A percentile compares a stretch with the other conserved stretches of the same genome.
These are phyloP conservation scores for Pipa parva DNA, from an alignment of 2,113 vertebrate genomes.

Conservation along the genomic window DNA sequence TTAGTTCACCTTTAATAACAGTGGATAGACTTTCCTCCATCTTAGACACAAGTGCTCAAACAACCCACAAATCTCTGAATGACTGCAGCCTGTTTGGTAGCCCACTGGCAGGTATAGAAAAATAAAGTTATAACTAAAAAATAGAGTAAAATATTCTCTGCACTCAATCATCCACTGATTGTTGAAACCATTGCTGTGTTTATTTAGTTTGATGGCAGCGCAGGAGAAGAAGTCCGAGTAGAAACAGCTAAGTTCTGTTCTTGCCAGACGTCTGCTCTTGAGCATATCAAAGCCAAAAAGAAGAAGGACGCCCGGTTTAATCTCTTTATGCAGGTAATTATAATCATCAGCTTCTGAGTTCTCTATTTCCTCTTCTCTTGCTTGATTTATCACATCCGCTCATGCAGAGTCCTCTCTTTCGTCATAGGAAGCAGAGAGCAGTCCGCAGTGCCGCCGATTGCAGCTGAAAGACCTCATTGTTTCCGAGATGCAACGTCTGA, in stretches of 20 bases:
- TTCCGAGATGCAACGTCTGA: slow-evolving; percentile 89
- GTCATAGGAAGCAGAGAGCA: slow-evolving; percentile 69
- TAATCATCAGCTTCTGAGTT: slow-evolving; percentile 35
- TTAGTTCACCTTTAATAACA: too few relatives aligned
- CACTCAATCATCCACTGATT: too few relatives aligned
- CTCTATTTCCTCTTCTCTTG: neutral
- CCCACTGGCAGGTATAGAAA: too few relatives aligned
- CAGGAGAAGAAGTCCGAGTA: slow-evolving; percentile 81
- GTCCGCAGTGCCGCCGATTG: slow-evolving; percentile 84
- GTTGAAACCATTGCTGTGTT: too few relatives aligned
- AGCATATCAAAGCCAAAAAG: slow-evolving; percentile 87
- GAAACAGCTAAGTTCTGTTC: slow-evolving; percentile 82
- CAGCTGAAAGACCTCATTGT: slow-evolving; percentile 92
- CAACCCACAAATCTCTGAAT: too few relatives aligned
- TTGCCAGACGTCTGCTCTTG: slow-evolving; percentile 79
- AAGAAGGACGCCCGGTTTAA: slow-evolving; percentile 87
- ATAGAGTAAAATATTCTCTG: too few relatives aligned
- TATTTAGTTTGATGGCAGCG: slow-evolving; percentile 75
- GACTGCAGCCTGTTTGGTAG: too few relatives aligned
- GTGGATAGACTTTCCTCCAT: too few relatives aligned
- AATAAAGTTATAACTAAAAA: too few relatives aligned
- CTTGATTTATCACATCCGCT: fast-evolving
- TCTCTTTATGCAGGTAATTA: slow-evolving; percentile 71
- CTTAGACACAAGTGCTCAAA: too few relatives aligned
- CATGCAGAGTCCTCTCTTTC: neutral